These are phyloP conservation scores for Athripsodes cinereus DNA, from an alignment of 2,888 invertebrate genomes.

Conservation along the genomic window DNA sequence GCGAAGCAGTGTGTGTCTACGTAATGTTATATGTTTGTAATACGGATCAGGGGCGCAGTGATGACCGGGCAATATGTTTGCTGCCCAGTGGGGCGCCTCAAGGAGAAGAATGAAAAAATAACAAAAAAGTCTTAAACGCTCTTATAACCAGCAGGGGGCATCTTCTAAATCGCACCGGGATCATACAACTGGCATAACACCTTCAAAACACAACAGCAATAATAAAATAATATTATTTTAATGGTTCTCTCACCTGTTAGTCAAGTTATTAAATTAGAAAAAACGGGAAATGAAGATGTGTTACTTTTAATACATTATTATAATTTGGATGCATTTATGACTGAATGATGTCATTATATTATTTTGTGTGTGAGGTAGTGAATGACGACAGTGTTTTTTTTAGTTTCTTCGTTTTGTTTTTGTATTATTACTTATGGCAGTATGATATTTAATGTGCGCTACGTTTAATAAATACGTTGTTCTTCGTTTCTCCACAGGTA, in stretches of 20 bases:
- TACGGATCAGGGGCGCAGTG: constrained; percentile 7
- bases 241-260: constrained; percentile 9
- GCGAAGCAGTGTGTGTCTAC: too few species aligned
- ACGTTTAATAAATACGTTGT: background rate
- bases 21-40: too few species aligned
- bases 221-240: too few species aligned
- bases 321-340: too few species aligned
- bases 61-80: constrained; percentile 11
- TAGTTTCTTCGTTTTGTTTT: background rate
- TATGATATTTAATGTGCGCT: background rate
- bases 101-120: constrained; percentile 14
- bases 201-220: constrained; percentile 3
- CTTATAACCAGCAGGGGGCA: constrained; percentile 10
- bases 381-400: background rate
- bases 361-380: background rate
- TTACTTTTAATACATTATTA: background rate
- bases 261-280: background rate
- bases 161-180: constrained; percentile 2
- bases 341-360: too few species aligned
- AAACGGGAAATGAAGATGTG: constrained; percentile 1
- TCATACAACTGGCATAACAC: constrained; percentile 10
- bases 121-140: constrained; percentile 15
- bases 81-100: constrained; percentile 9
- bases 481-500: background rate
- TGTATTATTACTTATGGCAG: background rate